phyloP scores from a whole-genome alignment of 1,140 invertebrate genomes.

The Chelonus insularis region DNA sequence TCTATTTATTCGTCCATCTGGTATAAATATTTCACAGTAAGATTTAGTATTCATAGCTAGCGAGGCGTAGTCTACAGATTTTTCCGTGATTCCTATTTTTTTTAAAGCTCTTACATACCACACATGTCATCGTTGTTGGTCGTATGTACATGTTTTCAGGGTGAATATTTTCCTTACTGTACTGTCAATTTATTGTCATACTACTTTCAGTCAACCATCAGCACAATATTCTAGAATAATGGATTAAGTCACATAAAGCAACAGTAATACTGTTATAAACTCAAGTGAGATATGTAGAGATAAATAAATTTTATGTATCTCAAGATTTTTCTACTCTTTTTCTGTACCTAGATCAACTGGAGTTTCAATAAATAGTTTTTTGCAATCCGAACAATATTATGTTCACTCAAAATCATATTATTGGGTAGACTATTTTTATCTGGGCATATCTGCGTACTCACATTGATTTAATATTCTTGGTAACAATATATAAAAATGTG shows the following conservation, averaged over 20 bases:
- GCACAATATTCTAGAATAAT: background rate
- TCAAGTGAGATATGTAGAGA: background rate
- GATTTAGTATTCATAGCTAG: background rate
- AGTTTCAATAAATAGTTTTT: no score
- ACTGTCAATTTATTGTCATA: conserved; percentile 10
- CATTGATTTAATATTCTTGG: no score
- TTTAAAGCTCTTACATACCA: background rate
- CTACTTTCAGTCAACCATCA: background rate
- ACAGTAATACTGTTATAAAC: background rate
- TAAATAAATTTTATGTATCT: background rate
- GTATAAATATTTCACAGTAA: background rate
- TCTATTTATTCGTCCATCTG: background rate
- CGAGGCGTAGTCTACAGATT: background rate
- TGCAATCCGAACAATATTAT: no score
- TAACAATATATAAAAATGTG: no score
- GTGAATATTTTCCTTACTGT: background rate
- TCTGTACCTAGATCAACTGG: no score
- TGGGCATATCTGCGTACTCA: no score
- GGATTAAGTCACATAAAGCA: background rate
- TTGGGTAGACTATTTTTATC: no score
- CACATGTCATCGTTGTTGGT: background rate
- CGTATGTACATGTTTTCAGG: conserved; percentile 1
- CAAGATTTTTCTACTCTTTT: no score
- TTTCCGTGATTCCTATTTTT: background rate
- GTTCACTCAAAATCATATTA: no score